phyloP scores from a whole-genome alignment of 2,888 invertebrate species.

The Galeopsomyia nigrocyanea region DNA sequence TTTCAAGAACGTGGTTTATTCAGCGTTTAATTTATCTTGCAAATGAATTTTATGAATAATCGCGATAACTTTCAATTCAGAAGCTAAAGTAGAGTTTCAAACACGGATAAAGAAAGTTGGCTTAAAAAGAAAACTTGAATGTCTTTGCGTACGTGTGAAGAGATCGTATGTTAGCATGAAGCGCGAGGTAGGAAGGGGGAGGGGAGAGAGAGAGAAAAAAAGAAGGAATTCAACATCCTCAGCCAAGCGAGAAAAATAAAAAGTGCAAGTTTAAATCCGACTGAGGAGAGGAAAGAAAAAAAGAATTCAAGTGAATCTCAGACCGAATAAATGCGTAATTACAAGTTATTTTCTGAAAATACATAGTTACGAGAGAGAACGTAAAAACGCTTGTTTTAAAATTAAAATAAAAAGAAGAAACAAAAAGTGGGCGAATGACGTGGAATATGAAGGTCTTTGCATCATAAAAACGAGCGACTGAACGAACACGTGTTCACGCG shows the following conservation, averaged over 20 bases:
- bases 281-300: too few species aligned
- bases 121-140: conserved; percentile 35
- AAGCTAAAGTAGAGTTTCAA: conserved; percentile 34
- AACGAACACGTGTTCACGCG: not conserved
- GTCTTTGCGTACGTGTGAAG: not conserved
- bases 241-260: not conserved
- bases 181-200: conserved; percentile 6
- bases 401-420: conserved; percentile 24
- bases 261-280: not conserved
- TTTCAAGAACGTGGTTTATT: not conserved
- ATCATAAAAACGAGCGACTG: conserved; percentile 29
- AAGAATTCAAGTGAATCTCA: too few species aligned
- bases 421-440: conserved; percentile 7
- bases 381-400: conserved; percentile 15
- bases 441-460: conserved; percentile 17
- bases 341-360: not conserved
- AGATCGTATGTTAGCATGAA: conserved; percentile 5
- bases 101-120: conserved; percentile 44
- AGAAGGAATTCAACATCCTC: conserved; percentile 37
- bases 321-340: not conserved
- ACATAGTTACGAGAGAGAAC: not conserved
- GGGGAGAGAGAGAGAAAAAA: not conserved
- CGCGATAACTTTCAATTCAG: conserved; percentile 27
- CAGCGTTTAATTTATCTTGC: conserved; percentile 5
- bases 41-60: conserved; percentile 10